Base-by-base conservation (phyloP, 2,113 vertebrate genomes). In the Glaucomys volans region DNA sequence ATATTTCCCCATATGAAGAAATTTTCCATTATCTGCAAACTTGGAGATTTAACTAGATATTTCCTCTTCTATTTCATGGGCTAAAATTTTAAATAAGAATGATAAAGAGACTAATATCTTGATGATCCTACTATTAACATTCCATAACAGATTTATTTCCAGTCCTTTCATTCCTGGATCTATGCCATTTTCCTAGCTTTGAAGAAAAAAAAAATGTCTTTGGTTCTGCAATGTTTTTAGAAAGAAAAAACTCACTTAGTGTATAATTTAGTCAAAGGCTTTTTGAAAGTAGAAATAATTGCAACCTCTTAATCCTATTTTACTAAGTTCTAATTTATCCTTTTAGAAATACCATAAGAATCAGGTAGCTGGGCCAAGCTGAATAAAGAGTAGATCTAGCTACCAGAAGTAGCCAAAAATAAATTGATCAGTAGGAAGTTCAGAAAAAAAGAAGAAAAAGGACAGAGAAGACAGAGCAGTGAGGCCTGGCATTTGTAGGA, bases 221-320 rank as follows among this genome's bases (percentile, higher is more conserved):
- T 96, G 96, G 87, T 74, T 87, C 54, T 35, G 22, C 57, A 44
- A 81, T 82, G 22, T 67, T 95, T 94, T 95, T 88, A 72, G 69
- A 47, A 75, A 67, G 69, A 37, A 83, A 87, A 83, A 80, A 75
- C 0, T 84, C 40, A 94, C n/a, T 86, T 71, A 71, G 67, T 94
- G 26, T 93, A 83, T 96, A 96, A 95, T 92, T 97, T 95, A 95
- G 71, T 89, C 37, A 74, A 91, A 87, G 59, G 13, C 37, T 81
- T 97, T 96, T 93, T 95, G 54, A 83, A 96, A 87, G 64, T 64
- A 93, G 50, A 95, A 95, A 71, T 95, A 97, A 95, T 93, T 94
- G 79, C 64, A 87, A 87, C 83, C 54, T 94, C 57, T 80, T 94
- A 96, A 83, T 96, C 90, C 64, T 89, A 8, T 94, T 94, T 88